Base-by-base conservation (phyloP, 37 sponge, comb jelly and placozoan genomes). In the Beroe forskalii region DNA sequence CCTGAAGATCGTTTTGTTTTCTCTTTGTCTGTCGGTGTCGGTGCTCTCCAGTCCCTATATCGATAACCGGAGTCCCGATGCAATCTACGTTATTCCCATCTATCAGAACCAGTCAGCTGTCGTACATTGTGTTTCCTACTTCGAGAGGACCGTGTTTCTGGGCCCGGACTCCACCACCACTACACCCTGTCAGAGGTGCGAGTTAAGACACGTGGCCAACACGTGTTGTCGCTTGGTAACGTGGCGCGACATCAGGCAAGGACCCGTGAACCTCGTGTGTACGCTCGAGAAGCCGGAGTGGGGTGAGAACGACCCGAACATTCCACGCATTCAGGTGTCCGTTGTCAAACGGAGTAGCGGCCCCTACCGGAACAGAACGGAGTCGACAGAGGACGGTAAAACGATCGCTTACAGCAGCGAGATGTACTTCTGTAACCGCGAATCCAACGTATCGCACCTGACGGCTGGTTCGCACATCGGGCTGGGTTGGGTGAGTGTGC, bases 401-500 rank as follows among this genome's bases (percentile, higher is more conserved):
- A 69, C 72, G 0, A 80, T 35, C 24, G 86, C 86, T 3, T 22
- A 80, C 48, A 80, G 86, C 55, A 38, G 24, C 4, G 30, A 40
- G 24, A 2, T 25, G 25, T 80, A 80, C 86, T 80, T 38, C 86
- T 80, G 86, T 25, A 32, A 80, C 55, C 28, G 42, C 86, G 0
- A 19, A 3, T 44, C 86, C 17, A 38, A 80, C 30, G 55, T 23
- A 4, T 38, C 86, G 1, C 48, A 80, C 27, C 86, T 80, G 3
- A 80, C 86, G 8, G 86, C 86, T 25, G 86, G 86, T 4, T 80
- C 86, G 1, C 86, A 80, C 86, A 80, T 80, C 14, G 86, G 86
- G 8, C 55, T 80, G 3, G 86, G 86, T 3, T 80, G 86, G 86
- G 27, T 20, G 76, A 72, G 76, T 36, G 24, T 23, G 30, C 19